Conservation (phyloP, 2,888 invertebrate species). For the Tenthredo mesomela region DNA sequence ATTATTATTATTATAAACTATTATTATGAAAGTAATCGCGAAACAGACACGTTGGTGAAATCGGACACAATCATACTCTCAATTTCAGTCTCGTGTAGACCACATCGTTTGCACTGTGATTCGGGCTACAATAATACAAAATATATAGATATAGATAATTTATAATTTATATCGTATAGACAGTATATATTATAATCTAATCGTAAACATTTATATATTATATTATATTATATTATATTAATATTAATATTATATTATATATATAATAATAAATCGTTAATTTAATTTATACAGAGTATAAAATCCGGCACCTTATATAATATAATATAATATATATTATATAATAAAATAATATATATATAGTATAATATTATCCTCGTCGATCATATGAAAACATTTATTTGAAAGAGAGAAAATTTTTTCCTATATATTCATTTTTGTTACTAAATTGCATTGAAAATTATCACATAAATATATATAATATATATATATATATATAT, state of each 20-base stretch:
- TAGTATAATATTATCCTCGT: background rate
- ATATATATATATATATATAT: too few species aligned
- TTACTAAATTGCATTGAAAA: background rate
- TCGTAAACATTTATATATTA: background rate
- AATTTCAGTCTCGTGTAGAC: conserved; percentile 41
- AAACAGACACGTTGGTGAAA: conserved; percentile 23
- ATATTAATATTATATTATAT: background rate
- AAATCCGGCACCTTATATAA: background rate
- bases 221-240: background rate
- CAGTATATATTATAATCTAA: background rate
- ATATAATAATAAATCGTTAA: background rate
- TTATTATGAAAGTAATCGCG: conserved; percentile 27
- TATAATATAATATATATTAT: background rate
- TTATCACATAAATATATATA: background rate
- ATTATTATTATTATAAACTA: background rate
- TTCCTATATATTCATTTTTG: background rate
- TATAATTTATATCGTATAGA: too few species aligned
- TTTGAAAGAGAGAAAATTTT: background rate
- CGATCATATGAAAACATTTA: background rate
- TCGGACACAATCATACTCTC: conserved; percentile 17
- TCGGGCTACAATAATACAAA: conserved; percentile 49
- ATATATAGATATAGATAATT: conserved; percentile 27
- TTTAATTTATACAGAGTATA: background rate
- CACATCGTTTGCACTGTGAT: conserved; percentile 50
- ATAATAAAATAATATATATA: background rate